A percentile compares a stretch with the other conserved stretches of the same genome.
phyloP scores from a whole-genome alignment of 2,113 vertebrate species.

The Taurulus bubalis region DNA sequence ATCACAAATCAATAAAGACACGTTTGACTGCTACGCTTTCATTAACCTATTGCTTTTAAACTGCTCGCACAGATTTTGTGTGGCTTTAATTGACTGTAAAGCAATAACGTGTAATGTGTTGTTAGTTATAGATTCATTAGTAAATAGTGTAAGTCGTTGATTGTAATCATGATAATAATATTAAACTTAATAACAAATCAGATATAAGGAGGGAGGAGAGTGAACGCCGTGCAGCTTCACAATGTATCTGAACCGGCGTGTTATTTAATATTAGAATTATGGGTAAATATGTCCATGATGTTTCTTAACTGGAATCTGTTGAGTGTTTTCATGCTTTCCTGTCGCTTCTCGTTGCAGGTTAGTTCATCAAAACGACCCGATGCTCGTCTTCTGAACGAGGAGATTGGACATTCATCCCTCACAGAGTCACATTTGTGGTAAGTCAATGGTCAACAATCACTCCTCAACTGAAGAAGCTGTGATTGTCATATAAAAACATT shows the following conservation, averaged over 20 bases:
- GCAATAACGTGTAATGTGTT: slow-evolving; percentile 57
- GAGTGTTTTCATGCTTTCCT: background rate
- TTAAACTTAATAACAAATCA: slow-evolving; percentile 37
- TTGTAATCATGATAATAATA: slow-evolving; percentile 39
- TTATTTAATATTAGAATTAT: background rate
- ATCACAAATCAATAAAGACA: slow-evolving; percentile 80
- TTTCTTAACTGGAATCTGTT: background rate
- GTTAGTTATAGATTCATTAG: slow-evolving; percentile 64
- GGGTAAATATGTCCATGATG: too few species aligned
- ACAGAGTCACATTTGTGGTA: background rate
- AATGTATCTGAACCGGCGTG: background rate
- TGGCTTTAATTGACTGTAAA: slow-evolving; percentile 65
- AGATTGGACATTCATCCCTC: background rate
- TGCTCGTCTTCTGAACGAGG: background rate
- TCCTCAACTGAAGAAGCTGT: too few species aligned
- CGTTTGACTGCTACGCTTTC: slow-evolving; percentile 62
- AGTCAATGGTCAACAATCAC: too few species aligned
- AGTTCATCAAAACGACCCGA: background rate
- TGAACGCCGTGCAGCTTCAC: background rate
- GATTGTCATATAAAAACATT: background rate
- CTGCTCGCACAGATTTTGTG: slow-evolving; percentile 52
- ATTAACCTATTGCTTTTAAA: slow-evolving; percentile 69
- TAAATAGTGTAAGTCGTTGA: slow-evolving; percentile 62
- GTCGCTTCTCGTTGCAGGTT: background rate
- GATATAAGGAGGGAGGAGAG: background rate